Conservation (phyloP, 2,113 vertebrate genomes). For the Phoxinus phoxinus region DNA sequence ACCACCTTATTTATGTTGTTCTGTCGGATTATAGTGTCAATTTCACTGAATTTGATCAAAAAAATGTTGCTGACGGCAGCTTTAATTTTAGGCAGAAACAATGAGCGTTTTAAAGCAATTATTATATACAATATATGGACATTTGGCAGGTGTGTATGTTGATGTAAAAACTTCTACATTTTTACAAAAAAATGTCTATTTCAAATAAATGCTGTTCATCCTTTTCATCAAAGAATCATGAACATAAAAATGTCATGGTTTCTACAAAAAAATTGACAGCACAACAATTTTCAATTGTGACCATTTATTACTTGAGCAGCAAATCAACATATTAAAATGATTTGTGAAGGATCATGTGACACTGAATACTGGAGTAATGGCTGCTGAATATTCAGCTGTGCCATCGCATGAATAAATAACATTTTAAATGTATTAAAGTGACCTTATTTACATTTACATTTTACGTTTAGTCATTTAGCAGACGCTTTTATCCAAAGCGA, state of each 20-base stretch:
- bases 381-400: neutral
- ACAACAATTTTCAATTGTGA: neutral
- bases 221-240: neutral
- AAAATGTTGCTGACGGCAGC: no score
- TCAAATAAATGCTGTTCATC: neutral
- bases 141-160: no score
- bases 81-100: no score
- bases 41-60: no score
- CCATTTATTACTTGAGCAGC: neutral
- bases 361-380: neutral
- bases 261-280: neutral
- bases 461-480: no score
- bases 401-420: neutral
- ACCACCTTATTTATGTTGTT: no score
- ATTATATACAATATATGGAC: no score
- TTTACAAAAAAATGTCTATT: neutral
- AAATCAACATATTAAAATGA: neutral
- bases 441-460: no score
- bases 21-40: no score
- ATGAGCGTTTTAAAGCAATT: no score
- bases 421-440: neutral
- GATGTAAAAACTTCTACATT: neutral
- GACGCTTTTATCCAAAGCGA: no score
- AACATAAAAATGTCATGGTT: neutral
- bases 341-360: neutral